Percentiles rank a stretch among this genome's conserved stretches.
phyloP scores from a whole-genome alignment of 2,888 invertebrate genomes.

The Lamellibrachia satsuma region DNA sequence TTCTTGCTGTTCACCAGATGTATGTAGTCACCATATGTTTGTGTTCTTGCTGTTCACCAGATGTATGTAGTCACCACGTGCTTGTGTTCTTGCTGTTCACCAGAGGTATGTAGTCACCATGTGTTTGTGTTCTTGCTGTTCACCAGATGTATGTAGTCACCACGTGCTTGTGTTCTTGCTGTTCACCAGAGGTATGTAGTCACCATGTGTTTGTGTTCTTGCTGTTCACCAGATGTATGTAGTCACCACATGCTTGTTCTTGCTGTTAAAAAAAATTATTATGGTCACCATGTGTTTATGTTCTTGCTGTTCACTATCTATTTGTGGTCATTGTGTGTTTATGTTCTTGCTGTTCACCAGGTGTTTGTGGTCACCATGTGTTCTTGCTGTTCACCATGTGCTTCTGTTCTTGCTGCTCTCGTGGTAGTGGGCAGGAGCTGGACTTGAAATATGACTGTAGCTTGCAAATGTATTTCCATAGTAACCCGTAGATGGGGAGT shows the following conservation, averaged over 20 bases:
- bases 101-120: not conserved
- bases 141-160: not conserved
- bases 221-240: not conserved
- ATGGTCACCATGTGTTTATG: not conserved
- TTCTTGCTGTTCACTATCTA: not conserved
- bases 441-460: conserved; percentile 31
- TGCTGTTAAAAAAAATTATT: not conserved
- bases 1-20: too few species aligned
- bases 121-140: not conserved
- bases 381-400: conserved; percentile 29
- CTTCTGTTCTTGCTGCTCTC: conserved; percentile 36
- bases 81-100: too few species aligned
- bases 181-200: not conserved
- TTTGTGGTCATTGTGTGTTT: not conserved
- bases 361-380: not conserved
- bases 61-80: too few species aligned
- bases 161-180: not conserved
- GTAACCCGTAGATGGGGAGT: conserved; percentile 29
- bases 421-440: conserved; percentile 36
- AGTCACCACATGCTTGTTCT: not conserved
- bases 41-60: too few species aligned
- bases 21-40: too few species aligned
- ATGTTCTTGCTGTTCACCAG: not conserved
- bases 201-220: not conserved
- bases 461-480: conserved; percentile 33